Evolutionary conservation across 1,140 invertebrate species (phyloP).

Genomic region (Dendrolimus punctatus): DNA sequence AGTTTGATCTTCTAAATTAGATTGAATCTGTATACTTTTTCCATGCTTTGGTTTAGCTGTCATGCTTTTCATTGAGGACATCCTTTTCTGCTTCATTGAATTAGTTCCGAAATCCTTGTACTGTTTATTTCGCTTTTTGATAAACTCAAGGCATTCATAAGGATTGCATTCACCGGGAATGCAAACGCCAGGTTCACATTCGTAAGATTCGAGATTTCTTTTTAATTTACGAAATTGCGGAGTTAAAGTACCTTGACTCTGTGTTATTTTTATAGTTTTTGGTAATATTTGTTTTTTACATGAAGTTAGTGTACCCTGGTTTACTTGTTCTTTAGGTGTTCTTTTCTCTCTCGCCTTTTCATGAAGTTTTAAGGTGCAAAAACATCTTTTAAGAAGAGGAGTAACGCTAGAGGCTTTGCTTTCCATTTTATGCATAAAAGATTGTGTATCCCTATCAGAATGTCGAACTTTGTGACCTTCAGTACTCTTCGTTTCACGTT

Average conservation of each 20-base stretch:
- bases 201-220: constrained; percentile 11
- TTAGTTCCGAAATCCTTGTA: background rate
- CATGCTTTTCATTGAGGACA: background rate
- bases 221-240: background rate
- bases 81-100: too few species aligned
- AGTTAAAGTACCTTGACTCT: background rate
- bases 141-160: constrained; percentile 16
- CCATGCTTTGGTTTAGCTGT: too few species aligned
- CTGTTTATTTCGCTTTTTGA: constrained; percentile 12
- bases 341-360: background rate
- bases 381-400: constrained; percentile 1
- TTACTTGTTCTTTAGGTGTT: background rate
- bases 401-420: background rate
- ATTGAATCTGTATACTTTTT: too few species aligned
- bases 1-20: too few species aligned
- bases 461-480: background rate
- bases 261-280: too few species aligned
- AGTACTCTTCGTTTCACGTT: background rate
- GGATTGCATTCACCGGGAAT: constrained; percentile 26
- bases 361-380: constrained; percentile 1
- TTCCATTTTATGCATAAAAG: background rate
- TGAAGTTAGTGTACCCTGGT: too few species aligned
- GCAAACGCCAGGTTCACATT: constrained; percentile 26
- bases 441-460: background rate
- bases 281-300: too few species aligned